These are phyloP conservation scores for Tribolium castaneum DNA, from an alignment of 1,140 invertebrate genomes.

Conservation along the genomic window DNA sequence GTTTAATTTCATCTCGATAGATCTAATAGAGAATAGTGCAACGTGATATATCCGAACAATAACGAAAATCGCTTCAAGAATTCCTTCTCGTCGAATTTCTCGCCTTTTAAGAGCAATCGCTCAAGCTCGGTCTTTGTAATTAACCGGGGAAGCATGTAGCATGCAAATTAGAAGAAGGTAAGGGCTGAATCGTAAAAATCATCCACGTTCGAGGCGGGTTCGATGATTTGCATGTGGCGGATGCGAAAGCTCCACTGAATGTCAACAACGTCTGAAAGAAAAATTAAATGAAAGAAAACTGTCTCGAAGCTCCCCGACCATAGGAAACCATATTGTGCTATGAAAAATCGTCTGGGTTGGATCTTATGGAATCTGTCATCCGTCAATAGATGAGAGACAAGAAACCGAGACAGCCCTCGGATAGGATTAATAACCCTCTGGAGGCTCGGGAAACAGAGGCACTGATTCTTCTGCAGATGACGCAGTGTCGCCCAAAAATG, in stretches of 20 bases:
- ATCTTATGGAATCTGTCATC: slow-evolving; percentile 8
- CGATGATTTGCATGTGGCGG: slow-evolving; percentile 32
- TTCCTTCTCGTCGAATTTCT: background rate
- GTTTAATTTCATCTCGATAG: background rate
- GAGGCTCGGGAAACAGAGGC: background rate
- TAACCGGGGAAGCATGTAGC: slow-evolving; percentile 18
- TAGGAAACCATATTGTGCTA: slow-evolving; percentile 15
- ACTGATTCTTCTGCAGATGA: slow-evolving; percentile 7
- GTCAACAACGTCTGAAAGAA: slow-evolving; percentile 15
- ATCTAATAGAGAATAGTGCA: background rate
- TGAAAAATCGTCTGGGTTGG: slow-evolving; percentile 10
- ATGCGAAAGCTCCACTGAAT: slow-evolving; percentile 2
- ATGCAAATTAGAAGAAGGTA: slow-evolving; percentile 27
- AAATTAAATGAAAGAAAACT: slow-evolving; percentile 28
- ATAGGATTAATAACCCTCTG: background rate
- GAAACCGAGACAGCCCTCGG: background rate
- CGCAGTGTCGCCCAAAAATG: background rate
- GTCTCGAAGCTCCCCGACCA: background rate
- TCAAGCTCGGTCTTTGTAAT: slow-evolving; percentile 20
- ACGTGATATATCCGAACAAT: no score
- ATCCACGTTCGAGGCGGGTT: slow-evolving; percentile 22
- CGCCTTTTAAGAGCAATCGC: slow-evolving; percentile 4
- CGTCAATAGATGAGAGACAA: slow-evolving; percentile 6
- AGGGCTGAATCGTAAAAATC: slow-evolving; percentile 24
- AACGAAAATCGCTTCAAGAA: background rate